Evolutionary conservation across 2,888 invertebrate genomes (phyloP).

Genomic region (Liodrosophila aerea): DNA sequence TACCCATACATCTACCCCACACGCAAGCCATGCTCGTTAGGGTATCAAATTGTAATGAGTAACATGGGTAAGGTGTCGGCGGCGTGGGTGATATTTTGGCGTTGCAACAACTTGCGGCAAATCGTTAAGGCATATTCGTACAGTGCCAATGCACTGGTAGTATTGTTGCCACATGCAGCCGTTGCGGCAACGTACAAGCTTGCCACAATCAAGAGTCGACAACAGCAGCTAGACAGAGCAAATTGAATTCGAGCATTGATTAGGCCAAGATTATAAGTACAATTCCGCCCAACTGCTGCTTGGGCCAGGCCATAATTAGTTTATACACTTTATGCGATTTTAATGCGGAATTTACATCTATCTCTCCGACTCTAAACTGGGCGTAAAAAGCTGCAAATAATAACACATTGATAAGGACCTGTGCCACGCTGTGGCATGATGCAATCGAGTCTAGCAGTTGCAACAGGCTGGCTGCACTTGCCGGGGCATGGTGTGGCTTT

Average conservation of each 20-base stretch:
- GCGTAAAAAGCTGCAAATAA: not conserved
- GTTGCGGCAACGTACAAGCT: constrained; percentile 19
- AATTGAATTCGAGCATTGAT: constrained; percentile 74
- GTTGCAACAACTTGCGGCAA: constrained; percentile 35
- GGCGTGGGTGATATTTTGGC: constrained; percentile 60
- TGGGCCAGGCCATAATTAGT: constrained; percentile 59
- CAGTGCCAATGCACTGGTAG: constrained; percentile 49
- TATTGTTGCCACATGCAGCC: constrained; percentile 52
- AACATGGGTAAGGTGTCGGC: constrained; percentile 43
- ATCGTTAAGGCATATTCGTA: no score
- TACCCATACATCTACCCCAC: not conserved
- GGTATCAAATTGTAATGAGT: constrained; percentile 58
- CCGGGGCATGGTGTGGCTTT: constrained; percentile 10
- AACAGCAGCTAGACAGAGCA: constrained; percentile 27
- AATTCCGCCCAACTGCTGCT: constrained; percentile 10
- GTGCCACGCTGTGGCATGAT: constrained; percentile 46
- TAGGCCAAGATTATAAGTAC: constrained; percentile 29
- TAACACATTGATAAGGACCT: constrained; percentile 59
- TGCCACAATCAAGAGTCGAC: constrained; percentile 56
- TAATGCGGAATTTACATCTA: constrained; percentile 62
- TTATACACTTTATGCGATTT: constrained; percentile 65
- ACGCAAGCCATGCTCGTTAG: constrained; percentile 13
- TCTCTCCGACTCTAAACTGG: constrained; percentile 13
- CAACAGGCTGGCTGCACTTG: constrained; percentile 40
- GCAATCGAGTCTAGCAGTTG: constrained; percentile 62